Percentiles rank a stretch among this genome's conserved stretches.
phyloP scores from a whole-genome alignment of 2,113 vertebrate species.

The Oreochromis tanganicae region DNA sequence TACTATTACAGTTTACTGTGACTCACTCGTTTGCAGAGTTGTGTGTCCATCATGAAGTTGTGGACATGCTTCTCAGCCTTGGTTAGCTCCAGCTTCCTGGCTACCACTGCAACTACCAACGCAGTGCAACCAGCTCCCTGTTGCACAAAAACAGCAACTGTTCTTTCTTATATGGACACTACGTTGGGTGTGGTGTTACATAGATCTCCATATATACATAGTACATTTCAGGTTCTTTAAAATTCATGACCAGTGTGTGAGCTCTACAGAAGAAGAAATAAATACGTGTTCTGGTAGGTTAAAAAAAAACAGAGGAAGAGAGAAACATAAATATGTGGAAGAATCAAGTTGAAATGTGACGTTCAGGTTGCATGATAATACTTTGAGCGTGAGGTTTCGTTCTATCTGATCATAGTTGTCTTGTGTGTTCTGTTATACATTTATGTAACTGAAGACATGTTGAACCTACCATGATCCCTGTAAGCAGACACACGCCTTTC shows the following conservation, averaged over 20 bases:
- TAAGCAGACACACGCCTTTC: constrained; percentile 93
- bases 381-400: background rate
- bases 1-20: background rate
- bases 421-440: background rate
- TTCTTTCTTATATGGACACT: background rate
- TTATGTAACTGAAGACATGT: background rate
- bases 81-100: constrained; percentile 93
- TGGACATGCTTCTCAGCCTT: constrained; percentile 97
- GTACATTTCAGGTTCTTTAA: background rate
- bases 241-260: background rate
- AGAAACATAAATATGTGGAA: background rate
- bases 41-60: constrained; percentile 99
- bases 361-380: background rate
- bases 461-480: constrained; percentile 90
- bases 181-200: background rate
- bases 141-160: background rate
- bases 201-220: background rate
- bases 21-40: constrained; percentile 94
- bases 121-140: constrained; percentile 95
- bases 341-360: background rate
- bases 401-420: background rate
- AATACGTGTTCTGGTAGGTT: background rate
- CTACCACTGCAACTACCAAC: constrained; percentile 90
- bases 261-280: background rate
- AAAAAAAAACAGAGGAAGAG: background rate